Percentiles rank a stretch among this genome's conserved stretches.
Conservation (phyloP, 1,140 invertebrate genomes). For the Centruroides vittatus region DNA sequence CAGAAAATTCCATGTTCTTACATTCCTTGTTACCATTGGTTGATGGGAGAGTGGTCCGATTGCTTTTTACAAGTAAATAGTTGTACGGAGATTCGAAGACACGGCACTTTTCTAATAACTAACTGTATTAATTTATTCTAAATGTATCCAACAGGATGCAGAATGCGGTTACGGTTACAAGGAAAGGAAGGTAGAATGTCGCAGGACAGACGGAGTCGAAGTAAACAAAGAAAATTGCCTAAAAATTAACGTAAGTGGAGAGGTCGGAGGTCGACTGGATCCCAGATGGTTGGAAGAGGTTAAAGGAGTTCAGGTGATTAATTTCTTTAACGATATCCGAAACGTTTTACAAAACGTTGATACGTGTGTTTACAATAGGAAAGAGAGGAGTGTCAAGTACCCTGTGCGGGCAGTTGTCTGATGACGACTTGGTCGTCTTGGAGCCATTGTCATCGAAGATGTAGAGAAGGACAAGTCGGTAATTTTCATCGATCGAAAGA, state of each 20-base stretch:
- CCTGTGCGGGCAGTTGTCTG: slow-evolving; percentile 29
- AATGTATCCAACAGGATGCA: slow-evolving; percentile 22
- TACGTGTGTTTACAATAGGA: no score
- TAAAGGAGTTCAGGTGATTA: no score
- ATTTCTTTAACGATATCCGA: no score
- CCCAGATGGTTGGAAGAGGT: not conserved
- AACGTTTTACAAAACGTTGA: no score
- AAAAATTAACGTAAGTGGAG: slow-evolving; percentile 11
- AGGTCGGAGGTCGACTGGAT: not conserved
- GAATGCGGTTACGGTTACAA: slow-evolving; percentile 32
- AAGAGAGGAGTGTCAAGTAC: slow-evolving; percentile 20
- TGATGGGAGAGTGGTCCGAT: slow-evolving; percentile 31
- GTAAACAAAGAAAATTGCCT: slow-evolving; percentile 2
- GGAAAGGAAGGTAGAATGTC: slow-evolving; percentile 30
- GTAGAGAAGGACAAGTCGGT: slow-evolving; percentile 27
- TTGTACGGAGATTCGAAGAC: no score
- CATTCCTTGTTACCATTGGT: slow-evolving; percentile 37
- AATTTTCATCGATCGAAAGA: not conserved
- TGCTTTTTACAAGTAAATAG: slow-evolving; percentile 34
- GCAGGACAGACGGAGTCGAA: slow-evolving; percentile 13
- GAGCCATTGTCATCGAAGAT: slow-evolving; percentile 28
- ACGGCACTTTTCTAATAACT: no score
- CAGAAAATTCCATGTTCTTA: slow-evolving; percentile 38
- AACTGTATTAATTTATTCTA: no score
- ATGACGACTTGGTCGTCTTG: slow-evolving; percentile 30